These are phyloP conservation scores for Acipenser oxyrinchus DNA, from an alignment of 2,797 vertebrate genomes.

Conservation along the genomic window DNA sequence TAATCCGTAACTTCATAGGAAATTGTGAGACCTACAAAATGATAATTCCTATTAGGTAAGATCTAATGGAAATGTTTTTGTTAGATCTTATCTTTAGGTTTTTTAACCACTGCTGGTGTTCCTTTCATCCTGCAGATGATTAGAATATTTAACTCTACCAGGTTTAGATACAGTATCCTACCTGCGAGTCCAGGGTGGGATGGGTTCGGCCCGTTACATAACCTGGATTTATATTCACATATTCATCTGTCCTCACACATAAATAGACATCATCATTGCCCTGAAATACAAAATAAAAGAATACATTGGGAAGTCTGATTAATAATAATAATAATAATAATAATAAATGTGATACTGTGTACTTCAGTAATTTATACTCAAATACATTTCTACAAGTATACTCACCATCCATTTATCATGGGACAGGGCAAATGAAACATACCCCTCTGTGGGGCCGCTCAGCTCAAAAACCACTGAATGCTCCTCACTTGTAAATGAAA, in stretches of 20 bases:
- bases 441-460: constrained; percentile 71
- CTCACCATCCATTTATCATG: constrained; percentile 81
- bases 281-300: constrained; percentile 38
- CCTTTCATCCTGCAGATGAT: no score
- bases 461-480: constrained; percentile 64
- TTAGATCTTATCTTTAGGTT: no score
- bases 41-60: no score
- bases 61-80: no score
- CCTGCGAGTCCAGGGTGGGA: constrained; percentile 56
- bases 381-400: no score
- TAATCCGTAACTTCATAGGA: no score
- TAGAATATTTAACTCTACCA: no score
- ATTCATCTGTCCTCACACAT: constrained; percentile 53
- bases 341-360: no score
- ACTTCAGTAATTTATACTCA: no score
- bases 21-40: no score
- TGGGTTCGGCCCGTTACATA: constrained; percentile 49
- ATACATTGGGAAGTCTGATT: constrained; percentile 1
- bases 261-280: constrained; percentile 74
- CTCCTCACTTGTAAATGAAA: constrained; percentile 57
- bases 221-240: constrained; percentile 48
- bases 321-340: no score
- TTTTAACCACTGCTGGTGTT: no score
- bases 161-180: constrained; percentile 26
- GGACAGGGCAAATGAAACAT: constrained; percentile 73